Evolutionary conservation across 2,797 vertebrate genomes (phyloP), one percentile per base, ranked within the genome.

Genomic region (Gymnothorax reevesii): DNA sequence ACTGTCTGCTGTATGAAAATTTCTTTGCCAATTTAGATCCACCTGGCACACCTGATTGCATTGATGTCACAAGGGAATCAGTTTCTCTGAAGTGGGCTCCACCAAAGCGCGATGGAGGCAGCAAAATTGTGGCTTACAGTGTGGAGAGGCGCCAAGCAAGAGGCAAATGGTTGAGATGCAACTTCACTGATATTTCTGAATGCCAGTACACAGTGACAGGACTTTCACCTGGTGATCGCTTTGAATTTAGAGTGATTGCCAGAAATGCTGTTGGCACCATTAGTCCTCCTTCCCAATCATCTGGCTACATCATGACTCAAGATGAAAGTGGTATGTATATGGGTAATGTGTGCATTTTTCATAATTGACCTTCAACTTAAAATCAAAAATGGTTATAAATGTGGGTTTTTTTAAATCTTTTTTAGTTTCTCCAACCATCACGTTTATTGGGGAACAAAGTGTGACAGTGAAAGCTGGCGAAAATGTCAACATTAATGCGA

Each of bases 211-310:
- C 97, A 25, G 97, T 98, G 49, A 98, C 98, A 22, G 96, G 97
- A 84, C 97, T 99, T 88, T 95, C 97, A 27, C 91, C 98, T 64
- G 99, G 99, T 88, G 98, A 99, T 89, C 96, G 99, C 85, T 99
- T 95, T 2, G 99, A 99, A 91, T 99, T 99, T 92, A 97, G 98
- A 94, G 97, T 99, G 87, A 97, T 98, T 90, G 98, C 99, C 91
- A 98, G 98, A 92, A 99, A 99, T 88, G 98, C 98, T 84, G 96
- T 99, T 82, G 98, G 98, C 90, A 99, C 98, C 55, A 93, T 99
- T 91, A 99, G 99, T 92, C 98, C 98, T 1, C 98, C 99, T 54
- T 99, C 99, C 22, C 99, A 99, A 91, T 97, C 99, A 88, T 99
- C 99, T 87, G 98, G 97, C 87, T 95, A 98, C 90, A 98, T 99